Percentiles rank a stretch among this genome's conserved stretches.
Evolutionary conservation across 1,140 invertebrate genomes (phyloP).

Genomic region (Diachasma alloeum): DNA sequence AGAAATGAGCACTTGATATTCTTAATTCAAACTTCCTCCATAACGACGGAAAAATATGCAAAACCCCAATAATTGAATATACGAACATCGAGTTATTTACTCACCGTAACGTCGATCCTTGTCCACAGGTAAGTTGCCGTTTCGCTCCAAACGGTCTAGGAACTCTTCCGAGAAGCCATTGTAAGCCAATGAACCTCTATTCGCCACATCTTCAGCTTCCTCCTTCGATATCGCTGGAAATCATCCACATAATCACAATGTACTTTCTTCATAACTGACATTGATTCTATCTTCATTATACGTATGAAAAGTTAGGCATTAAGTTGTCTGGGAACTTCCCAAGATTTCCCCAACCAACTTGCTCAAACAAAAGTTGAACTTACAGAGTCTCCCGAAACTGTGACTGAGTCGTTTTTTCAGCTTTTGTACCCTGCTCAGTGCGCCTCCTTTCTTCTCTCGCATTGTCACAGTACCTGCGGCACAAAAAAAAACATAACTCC

Average conservation of each 20-base stretch:
- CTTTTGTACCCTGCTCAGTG: constrained; percentile 87
- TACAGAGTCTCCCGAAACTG: constrained; percentile 91
- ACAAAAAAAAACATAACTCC: constrained; percentile 9
- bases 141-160: constrained; percentile 87
- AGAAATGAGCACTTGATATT: no score
- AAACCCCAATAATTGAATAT: background rate
- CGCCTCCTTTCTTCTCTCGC: constrained; percentile 89
- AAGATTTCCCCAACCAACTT: no score
- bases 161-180: constrained; percentile 92
- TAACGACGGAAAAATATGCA: background rate
- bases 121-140: constrained; percentile 80
- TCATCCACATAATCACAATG: constrained; percentile 44
- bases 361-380: constrained; percentile 63
- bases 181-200: constrained; percentile 77
- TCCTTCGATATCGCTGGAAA: constrained; percentile 79
- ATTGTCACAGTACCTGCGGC: constrained; percentile 74
- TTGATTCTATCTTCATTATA: background rate
- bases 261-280: background rate
- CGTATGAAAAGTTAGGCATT: no score
- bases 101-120: constrained; percentile 64
- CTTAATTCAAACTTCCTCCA: no score
- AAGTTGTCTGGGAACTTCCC: no score
- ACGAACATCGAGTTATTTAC: constrained; percentile 9
- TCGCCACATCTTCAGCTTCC: constrained; percentile 72
- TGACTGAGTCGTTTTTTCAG: constrained; percentile 89